phyloP scores from a whole-genome alignment of 2,113 vertebrate genomes.

The Sigmodon hispidus region DNA sequence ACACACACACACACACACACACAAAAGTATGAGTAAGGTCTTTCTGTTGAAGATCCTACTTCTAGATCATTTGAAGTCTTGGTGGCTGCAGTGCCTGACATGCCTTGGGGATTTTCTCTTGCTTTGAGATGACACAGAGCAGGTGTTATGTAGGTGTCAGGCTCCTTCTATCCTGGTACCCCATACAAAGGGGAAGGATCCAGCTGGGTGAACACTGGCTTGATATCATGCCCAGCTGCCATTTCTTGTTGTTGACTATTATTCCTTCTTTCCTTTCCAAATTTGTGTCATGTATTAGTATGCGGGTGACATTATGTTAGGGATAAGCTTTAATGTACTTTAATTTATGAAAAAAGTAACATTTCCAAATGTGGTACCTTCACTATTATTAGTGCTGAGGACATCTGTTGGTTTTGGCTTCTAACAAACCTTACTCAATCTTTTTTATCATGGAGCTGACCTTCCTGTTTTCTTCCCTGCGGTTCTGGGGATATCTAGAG shows the following conservation, averaged over 20 bases:
- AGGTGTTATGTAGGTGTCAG: fast-evolving
- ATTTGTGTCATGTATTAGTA: not conserved
- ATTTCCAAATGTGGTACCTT: slow-evolving; percentile 35
- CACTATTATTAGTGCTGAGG: slow-evolving; percentile 38
- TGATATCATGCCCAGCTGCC: not conserved
- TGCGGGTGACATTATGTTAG: not conserved
- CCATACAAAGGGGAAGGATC: fast-evolving
- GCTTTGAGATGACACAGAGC: no score
- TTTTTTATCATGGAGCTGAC: not conserved
- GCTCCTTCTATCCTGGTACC: not conserved
- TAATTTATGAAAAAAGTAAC: slow-evolving; percentile 61
- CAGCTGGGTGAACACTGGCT: fast-evolving
- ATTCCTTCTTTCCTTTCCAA: not conserved
- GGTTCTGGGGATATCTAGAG: not conserved
- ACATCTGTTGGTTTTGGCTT: slow-evolving; percentile 52
- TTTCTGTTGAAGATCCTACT: not conserved
- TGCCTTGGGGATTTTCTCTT: fast-evolving
- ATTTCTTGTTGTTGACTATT: not conserved
- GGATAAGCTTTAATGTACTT: slow-evolving; percentile 45
- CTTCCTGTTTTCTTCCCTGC: not conserved
- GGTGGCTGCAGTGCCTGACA: not conserved
- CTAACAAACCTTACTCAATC: not conserved
- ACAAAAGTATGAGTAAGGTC: no score
- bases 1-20: not conserved
- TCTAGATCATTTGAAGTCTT: not conserved